Conservation (phyloP, 1,140 invertebrate species). For the Gryllus bimaculatus region DNA sequence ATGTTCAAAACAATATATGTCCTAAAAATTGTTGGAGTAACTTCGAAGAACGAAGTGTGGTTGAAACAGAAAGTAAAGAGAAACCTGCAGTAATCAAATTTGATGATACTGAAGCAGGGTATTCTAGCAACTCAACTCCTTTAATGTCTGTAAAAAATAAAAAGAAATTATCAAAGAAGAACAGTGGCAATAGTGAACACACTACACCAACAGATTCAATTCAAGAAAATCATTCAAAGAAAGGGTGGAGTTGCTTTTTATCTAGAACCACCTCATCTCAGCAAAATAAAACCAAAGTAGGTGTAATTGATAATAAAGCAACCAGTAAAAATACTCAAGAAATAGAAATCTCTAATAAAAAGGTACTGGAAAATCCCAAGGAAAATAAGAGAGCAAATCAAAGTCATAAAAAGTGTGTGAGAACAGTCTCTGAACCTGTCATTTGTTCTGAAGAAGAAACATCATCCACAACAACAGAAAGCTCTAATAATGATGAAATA, state of each 20-base stretch:
- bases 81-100: neutral
- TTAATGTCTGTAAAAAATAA: conserved; percentile 18
- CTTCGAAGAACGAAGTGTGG: neutral
- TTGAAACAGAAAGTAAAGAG: conserved; percentile 14
- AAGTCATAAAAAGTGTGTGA: conserved; percentile 20
- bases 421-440: conserved; percentile 25
- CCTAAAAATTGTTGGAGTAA: neutral
- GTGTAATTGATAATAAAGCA: neutral
- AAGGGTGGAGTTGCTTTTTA: conserved; percentile 19
- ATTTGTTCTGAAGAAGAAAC: conserved; percentile 53
- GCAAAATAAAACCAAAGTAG: neutral
- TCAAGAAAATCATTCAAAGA: conserved; percentile 12
- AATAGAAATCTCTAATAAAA: conserved; percentile 1
- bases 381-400: neutral
- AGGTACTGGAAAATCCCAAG: neutral
- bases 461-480: conserved; percentile 63
- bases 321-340: neutral
- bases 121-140: conserved; percentile 12
- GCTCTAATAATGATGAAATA: conserved; percentile 47
- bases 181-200: conserved; percentile 17
- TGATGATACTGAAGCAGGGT: conserved; percentile 15
- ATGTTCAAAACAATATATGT: neutral
- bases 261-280: conserved; percentile 9
- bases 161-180: conserved; percentile 21
- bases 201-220: neutral